Conservation (phyloP, 2,888 invertebrate genomes). For the Troilus luridus region DNA sequence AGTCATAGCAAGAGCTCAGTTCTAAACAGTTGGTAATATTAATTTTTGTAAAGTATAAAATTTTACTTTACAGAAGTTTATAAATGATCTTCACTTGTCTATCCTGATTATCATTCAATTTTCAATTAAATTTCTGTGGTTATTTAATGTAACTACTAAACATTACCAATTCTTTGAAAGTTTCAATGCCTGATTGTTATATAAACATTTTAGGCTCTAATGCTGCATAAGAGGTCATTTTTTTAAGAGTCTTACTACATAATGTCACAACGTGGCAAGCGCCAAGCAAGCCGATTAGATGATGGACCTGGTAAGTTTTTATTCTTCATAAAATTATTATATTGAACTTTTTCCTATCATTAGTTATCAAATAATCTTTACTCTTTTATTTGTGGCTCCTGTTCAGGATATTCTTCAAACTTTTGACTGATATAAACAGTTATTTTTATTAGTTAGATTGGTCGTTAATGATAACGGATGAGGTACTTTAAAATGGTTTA, state of each 20-base stretch:
- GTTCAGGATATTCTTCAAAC: not conserved
- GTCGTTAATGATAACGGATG: not conserved
- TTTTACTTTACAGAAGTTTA: not conserved
- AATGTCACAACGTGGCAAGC: conserved; percentile 85
- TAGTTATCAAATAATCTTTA: not conserved
- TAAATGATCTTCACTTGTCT: not conserved
- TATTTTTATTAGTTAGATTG: not conserved
- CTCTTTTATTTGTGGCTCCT: not conserved
- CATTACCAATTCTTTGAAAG: not conserved
- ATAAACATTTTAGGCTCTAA: conserved; percentile 66
- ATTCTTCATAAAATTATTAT: not conserved
- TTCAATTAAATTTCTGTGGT: not conserved
- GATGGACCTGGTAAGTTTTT: conserved; percentile 72
- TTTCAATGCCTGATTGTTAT: not conserved
- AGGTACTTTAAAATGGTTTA: not conserved
- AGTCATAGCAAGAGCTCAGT: not conserved
- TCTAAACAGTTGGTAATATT: not conserved
- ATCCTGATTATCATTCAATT: not conserved
- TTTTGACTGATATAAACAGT: not conserved
- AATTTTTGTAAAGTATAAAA: not conserved
- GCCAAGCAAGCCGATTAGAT: conserved; percentile 78
- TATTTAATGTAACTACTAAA: not conserved
- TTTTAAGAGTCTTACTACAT: conserved; percentile 66
- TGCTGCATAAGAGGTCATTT: conserved; percentile 67
- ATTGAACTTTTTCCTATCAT: not conserved